Evolutionary conservation across 2,888 invertebrate genomes (phyloP).

Genomic region (Erynnis tages): DNA sequence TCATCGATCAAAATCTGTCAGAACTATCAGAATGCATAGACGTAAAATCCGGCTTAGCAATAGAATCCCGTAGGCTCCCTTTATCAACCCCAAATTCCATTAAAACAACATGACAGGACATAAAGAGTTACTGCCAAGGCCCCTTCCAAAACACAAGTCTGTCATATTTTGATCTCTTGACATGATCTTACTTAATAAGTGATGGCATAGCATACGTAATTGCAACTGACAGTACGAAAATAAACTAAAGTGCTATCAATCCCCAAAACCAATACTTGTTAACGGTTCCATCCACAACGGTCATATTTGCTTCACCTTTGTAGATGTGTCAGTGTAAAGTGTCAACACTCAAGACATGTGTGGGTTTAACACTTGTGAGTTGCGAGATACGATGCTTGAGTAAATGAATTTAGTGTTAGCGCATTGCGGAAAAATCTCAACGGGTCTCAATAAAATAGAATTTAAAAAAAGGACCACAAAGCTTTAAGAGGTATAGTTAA

Average conservation of each 20-base stretch:
- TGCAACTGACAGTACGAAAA: conserved; percentile 1
- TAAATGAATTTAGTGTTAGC: conserved; percentile 13
- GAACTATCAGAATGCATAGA: neutral
- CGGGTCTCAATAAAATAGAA: too few species aligned
- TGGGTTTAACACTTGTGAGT: conserved; percentile 17
- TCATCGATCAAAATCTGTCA: too few species aligned
- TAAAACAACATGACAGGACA: too few species aligned
- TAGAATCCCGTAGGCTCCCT: too few species aligned
- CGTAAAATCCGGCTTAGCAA: too few species aligned
- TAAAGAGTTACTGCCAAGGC: too few species aligned
- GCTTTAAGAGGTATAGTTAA: too few species aligned
- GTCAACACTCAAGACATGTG: conserved; percentile 19
- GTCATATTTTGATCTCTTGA: neutral
- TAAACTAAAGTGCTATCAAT: conserved; percentile 5
- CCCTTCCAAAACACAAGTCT: neutral
- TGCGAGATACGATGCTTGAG: neutral
- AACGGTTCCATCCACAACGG: neutral
- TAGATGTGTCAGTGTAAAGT: too few species aligned
- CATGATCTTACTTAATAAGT: neutral
- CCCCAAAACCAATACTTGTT: neutral
- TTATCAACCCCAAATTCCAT: too few species aligned
- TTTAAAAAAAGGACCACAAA: too few species aligned
- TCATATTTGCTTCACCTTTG: conserved; percentile 5
- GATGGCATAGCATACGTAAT: neutral
- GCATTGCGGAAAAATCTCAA: conserved; percentile 23